A percentile compares a stretch with the other conserved stretches of the same genome.
Evolutionary conservation across 2,797 vertebrate genomes (phyloP).

Genomic region (Arremon brunneinucha): DNA sequence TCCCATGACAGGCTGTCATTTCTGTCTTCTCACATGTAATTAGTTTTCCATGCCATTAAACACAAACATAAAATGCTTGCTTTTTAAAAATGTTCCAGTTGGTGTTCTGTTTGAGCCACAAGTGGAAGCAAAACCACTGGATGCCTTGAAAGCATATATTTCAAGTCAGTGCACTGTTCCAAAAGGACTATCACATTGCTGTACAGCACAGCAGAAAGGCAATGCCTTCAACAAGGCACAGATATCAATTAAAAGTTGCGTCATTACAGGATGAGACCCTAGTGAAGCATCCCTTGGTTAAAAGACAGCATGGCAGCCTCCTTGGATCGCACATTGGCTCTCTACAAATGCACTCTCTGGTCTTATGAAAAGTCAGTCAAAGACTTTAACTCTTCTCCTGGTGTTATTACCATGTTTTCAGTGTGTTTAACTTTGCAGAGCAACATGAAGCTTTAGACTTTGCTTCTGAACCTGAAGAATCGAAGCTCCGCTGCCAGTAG

Average conservation of each 20-base stretch:
- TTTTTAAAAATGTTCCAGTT: not conserved
- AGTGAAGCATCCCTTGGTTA: not conserved
- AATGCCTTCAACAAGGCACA: not conserved
- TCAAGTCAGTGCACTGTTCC: not conserved
- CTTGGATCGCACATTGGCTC: not conserved
- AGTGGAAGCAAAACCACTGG: not conserved
- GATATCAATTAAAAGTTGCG: not conserved
- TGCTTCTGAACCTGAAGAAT: not conserved
- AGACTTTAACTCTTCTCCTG: not conserved
- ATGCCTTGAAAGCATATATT: not conserved
- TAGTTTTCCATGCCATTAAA: not conserved
- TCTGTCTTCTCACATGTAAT: constrained; percentile 26
- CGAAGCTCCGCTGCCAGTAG: not conserved
- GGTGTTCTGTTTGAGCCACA: not conserved
- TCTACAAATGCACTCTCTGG: not conserved
- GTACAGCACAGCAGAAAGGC: not conserved
- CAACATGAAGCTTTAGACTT: not conserved
- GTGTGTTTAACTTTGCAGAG: not conserved
- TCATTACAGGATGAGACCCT: not conserved
- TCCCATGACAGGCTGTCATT: not conserved
- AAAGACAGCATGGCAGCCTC: not conserved
- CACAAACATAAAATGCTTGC: not conserved
- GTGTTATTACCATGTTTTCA: not conserved
- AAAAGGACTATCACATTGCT: not conserved
- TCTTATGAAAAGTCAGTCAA: not conserved